phyloP scores from a whole-genome alignment of 2,113 vertebrate genomes.

The Phycodurus eques region DNA sequence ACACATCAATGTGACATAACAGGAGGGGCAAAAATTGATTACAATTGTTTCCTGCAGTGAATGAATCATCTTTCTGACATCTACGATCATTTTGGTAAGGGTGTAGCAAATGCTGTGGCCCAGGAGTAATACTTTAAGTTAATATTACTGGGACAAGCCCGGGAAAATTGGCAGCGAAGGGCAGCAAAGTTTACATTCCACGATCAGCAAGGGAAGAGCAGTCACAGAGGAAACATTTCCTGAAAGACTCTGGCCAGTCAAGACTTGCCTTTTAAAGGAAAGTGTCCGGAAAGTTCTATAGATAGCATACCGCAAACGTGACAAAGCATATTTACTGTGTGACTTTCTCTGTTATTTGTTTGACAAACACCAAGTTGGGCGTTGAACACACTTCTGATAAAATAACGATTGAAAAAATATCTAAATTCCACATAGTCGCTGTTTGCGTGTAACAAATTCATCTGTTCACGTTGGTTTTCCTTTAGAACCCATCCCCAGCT shows the following conservation, averaged over 20 bases:
- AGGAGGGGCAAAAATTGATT: too few species aligned
- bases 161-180: neutral
- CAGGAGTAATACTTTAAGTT: neutral
- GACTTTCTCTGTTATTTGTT: neutral
- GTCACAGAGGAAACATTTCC: neutral
- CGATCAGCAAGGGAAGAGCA: neutral
- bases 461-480: too few species aligned
- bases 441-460: too few species aligned
- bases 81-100: neutral
- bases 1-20: neutral
- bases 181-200: neutral
- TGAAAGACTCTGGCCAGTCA: neutral
- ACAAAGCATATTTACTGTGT: neutral
- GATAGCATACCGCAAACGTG: neutral
- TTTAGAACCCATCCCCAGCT: too few species aligned
- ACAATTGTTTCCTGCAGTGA: neutral
- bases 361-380: neutral
- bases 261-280: constrained; percentile 3
- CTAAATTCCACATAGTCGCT: too few species aligned
- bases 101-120: too few species aligned
- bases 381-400: neutral
- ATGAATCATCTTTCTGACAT: neutral
- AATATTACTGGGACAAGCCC: too few species aligned
- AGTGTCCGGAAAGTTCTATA: neutral
- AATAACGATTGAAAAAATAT: neutral